Evolutionary conservation across 2,888 invertebrate species (phyloP), one percentile per base, ranked within the genome.

Genomic region (Xylota sylvarum): DNA sequence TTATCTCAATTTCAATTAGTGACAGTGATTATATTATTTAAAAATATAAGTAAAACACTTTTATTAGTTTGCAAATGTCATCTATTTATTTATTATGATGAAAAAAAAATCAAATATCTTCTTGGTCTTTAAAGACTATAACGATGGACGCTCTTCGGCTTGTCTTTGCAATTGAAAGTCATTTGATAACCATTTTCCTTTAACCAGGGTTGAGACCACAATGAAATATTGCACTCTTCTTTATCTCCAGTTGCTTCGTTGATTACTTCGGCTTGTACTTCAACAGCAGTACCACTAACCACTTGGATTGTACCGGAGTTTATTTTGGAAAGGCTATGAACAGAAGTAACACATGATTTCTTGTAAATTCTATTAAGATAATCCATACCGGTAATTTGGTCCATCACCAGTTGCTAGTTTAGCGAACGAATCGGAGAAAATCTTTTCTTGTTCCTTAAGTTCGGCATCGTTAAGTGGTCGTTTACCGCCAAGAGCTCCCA

Each of bases 141-240:
- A 56, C 56, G 69, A 43, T 55, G 40, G n/a, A 30, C 30, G 10
- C 40, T 56, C 69, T 56, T 7, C 1, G 17, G n/a, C 56, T 90
- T 90, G 67, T 90, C 89, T 60, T 91, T 91, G 87, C 93, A 93
- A 46, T 91, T 90, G 50, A 93, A 90, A 5, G 90, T 92, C 0
- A 93, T 90, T 58, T 94, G 90, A 83, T 91, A 91, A 1, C 91
- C 92, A 23, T 92, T 23, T 37, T 67, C 48, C n/a, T 90, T 88
- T 12, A 94, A 46, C 95, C 95, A 95, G 0, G 93, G 91, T 72
- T 92, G 93, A 27, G 94, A 93, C 95, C 94, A 95, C 37, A 95
- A 92, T 48, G 90, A 89, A 0, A 92, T 88, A 30, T 89, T 87
- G 81, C 92, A 92, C 35, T 89, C 89, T 43, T 89, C 88, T 3